Conservation (phyloP, 2,888 invertebrate species). For the Bugula neritina region DNA sequence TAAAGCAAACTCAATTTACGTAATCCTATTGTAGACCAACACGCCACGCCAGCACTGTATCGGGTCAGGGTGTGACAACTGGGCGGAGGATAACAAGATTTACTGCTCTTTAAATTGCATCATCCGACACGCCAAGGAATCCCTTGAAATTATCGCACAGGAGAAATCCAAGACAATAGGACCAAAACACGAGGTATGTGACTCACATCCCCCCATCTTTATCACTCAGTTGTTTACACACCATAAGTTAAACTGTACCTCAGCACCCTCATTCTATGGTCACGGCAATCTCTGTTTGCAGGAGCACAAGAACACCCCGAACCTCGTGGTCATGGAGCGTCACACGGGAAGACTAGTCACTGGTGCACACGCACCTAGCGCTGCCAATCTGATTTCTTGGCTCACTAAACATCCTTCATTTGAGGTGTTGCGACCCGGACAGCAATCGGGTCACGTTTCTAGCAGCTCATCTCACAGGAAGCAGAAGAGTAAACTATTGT, state of each 20-base stretch:
- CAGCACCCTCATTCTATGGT: too few relatives aligned
- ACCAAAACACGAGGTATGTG: not conserved
- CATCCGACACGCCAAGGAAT: constrained; percentile 72
- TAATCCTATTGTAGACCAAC: not conserved
- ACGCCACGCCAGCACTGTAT: constrained; percentile 33
- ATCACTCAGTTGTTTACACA: too few relatives aligned
- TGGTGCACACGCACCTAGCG: constrained; percentile 76
- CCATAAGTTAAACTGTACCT: too few relatives aligned
- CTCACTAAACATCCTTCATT: constrained; percentile 78
- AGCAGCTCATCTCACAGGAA: constrained; percentile 1
- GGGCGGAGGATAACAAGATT: constrained; percentile 55
- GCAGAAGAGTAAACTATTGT: constrained; percentile 20
- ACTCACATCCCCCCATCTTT: too few relatives aligned
- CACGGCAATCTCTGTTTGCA: too few relatives aligned
- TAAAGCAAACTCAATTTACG: too few relatives aligned
- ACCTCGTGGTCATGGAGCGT: constrained; percentile 74
- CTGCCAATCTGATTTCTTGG: constrained; percentile 73
- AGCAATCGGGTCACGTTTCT: constrained; percentile 13
- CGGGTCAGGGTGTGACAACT: constrained; percentile 36
- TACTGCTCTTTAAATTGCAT: constrained; percentile 87
- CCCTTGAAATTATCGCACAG: constrained; percentile 38
- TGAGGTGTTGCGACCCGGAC: constrained; percentile 64
- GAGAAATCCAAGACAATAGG: constrained; percentile 34
- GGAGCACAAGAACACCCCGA: not conserved
- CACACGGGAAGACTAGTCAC: constrained; percentile 67